Base-by-base conservation (phyloP, 2,888 invertebrate species). In the Polydesmus complanatus region DNA sequence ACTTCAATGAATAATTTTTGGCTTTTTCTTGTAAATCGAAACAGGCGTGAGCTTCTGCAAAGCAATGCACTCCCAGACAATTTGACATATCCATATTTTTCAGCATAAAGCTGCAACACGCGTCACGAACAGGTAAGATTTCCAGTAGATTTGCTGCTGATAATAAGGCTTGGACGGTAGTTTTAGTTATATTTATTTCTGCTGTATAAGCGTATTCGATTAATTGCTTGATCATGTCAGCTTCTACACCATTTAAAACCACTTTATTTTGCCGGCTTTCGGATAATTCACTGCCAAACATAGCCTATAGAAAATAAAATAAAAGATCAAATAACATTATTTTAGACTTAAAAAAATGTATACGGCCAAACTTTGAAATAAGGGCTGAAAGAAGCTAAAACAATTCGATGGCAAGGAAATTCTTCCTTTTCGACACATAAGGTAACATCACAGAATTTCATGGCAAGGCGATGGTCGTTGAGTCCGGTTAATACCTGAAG, bases 41-140 rank as follows among this genome's bases (percentile, higher is more conserved):
- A 65, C 78, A 78, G 27, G 74, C 73, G 67, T 78, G 78, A 21
- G 75, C 69, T 63, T 78, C 75, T 23, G 78, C 76, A 67, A 78
- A 75, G 64, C 76, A 75, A 69, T 77, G 77, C 55, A 78, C 77
- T 3, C 77, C 77, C 23, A 78, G 68, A 66, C 77, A 77, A 67
- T 78, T 79, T 11, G 70, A 68, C 22, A 72, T 71, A 65, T 77
- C 76, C 73, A 77, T 76, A 66, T 77, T 73, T 52, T 70, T 67
- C 62, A 74, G 73, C 61, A 76, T 67, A 63, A 74, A 77, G 25
- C 67, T 67, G 64, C 76, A 75, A 61, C 75, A 75, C 3, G 76
- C 75, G 62, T 75, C 74, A 53, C 72, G 68, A 2, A 76, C 73
- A 14, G 74, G 71, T 25, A 74, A 64, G 11, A 76, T 69, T 65